Conservation (phyloP, 2,797 vertebrate genomes). For the Gila robusta region DNA sequence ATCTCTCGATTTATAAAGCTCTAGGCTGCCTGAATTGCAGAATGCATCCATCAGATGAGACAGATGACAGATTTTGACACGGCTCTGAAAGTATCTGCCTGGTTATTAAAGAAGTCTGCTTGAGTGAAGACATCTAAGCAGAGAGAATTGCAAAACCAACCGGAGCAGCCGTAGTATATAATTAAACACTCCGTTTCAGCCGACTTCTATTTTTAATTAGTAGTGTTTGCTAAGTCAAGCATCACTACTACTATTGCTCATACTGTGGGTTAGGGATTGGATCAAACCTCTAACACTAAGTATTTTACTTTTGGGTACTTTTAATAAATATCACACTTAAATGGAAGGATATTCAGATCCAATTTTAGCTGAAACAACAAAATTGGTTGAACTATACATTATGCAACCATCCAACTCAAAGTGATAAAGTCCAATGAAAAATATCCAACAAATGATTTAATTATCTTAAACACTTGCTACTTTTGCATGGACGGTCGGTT, state of each 20-base stretch:
- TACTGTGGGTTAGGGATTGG: not conserved
- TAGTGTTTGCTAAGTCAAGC: not conserved
- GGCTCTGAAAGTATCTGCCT: not conserved
- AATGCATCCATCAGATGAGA: not conserved
- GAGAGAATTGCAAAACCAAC: conserved; percentile 3
- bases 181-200: conserved; percentile 15
- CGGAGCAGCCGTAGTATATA: not conserved
- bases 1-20: not conserved
- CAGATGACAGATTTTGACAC: not conserved
- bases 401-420: not conserved
- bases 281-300: not conserved
- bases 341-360: not conserved
- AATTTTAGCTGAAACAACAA: not conserved
- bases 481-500: not conserved
- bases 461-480: not conserved
- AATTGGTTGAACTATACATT: not conserved
- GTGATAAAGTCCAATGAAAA: not conserved
- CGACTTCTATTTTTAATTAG: conserved; percentile 20
- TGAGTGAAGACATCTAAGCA: not conserved
- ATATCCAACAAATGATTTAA: not conserved
- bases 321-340: not conserved
- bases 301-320: not conserved
- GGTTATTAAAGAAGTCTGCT: conserved; percentile 23
- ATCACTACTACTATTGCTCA: not conserved
- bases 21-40: not conserved